Percentiles rank a stretch among this genome's conserved stretches.
Evolutionary conservation across 2,888 invertebrate species (phyloP).

Genomic region (Synanthedon vespiformis): DNA sequence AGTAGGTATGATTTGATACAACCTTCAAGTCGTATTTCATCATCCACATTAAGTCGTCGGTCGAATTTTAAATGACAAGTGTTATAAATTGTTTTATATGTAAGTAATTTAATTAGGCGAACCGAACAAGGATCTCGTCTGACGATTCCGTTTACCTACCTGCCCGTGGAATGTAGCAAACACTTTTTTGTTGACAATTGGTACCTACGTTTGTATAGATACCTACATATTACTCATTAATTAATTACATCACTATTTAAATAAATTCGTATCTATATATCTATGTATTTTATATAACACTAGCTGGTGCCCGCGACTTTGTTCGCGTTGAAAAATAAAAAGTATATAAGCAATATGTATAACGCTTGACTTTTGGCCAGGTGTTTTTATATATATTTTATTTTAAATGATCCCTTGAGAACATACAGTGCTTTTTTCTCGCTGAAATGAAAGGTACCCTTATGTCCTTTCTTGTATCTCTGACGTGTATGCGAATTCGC

Average conservation of each 20-base stretch:
- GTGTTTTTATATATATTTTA: too few species aligned
- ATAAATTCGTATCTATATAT: too few species aligned
- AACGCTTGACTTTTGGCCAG: too few species aligned
- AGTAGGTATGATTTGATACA: constrained; percentile 37
- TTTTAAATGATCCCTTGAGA: too few species aligned
- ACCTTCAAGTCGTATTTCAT: constrained; percentile 51
- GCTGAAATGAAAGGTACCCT: too few species aligned
- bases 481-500: too few species aligned
- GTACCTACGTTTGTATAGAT: not conserved
- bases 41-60: constrained; percentile 30
- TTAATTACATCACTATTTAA: not conserved
- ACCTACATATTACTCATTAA: not conserved
- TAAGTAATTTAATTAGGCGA: constrained; percentile 15
- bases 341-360: too few species aligned
- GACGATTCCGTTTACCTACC: constrained; percentile 5
- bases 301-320: too few species aligned
- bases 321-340: too few species aligned
- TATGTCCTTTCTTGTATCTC: too few species aligned
- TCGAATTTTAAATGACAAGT: constrained; percentile 39
- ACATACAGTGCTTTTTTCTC: too few species aligned
- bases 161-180: constrained; percentile 15
- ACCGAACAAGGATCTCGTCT: constrained; percentile 17
- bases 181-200: constrained; percentile 19
- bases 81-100: constrained; percentile 14
- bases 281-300: too few species aligned